phyloP scores from a whole-genome alignment of 2,797 vertebrate genomes.

The Sebastes vulpes region DNA sequence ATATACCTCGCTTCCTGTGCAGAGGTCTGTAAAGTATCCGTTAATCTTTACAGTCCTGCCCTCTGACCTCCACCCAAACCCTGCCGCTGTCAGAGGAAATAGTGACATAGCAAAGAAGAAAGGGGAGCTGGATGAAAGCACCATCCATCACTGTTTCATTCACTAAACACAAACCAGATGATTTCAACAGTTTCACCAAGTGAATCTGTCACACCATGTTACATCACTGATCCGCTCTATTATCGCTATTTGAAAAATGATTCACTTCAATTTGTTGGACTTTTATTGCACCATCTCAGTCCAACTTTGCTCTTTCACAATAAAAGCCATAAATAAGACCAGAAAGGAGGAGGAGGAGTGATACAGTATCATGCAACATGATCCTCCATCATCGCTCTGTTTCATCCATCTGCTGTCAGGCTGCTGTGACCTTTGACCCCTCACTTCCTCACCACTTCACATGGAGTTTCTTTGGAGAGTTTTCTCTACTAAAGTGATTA shows the following conservation, averaged over 20 bases:
- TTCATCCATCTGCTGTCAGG: background rate
- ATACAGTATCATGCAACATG: background rate
- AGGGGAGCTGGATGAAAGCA: background rate
- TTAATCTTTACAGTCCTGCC: background rate
- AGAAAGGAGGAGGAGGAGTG: background rate
- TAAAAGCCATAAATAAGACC: background rate
- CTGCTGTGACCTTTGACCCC: constrained; percentile 1
- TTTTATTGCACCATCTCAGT: background rate
- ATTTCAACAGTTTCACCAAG: background rate
- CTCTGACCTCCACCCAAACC: background rate
- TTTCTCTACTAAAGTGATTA: background rate
- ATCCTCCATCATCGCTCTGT: background rate
- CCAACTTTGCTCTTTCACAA: background rate
- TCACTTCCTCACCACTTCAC: background rate
- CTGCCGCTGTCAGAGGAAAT: background rate
- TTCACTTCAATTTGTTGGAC: background rate
- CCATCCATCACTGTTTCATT: background rate
- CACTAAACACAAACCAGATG: constrained; percentile 10
- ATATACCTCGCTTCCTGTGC: background rate
- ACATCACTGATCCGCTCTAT: background rate
- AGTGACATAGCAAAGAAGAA: background rate
- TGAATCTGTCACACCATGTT: background rate
- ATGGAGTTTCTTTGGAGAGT: background rate
- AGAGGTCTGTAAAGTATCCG: background rate
- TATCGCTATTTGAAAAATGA: background rate